Evolutionary conservation across 2,888 invertebrate genomes (phyloP), one percentile per base, ranked within the genome.

Genomic region (Mesodorylaimus sp.): DNA sequence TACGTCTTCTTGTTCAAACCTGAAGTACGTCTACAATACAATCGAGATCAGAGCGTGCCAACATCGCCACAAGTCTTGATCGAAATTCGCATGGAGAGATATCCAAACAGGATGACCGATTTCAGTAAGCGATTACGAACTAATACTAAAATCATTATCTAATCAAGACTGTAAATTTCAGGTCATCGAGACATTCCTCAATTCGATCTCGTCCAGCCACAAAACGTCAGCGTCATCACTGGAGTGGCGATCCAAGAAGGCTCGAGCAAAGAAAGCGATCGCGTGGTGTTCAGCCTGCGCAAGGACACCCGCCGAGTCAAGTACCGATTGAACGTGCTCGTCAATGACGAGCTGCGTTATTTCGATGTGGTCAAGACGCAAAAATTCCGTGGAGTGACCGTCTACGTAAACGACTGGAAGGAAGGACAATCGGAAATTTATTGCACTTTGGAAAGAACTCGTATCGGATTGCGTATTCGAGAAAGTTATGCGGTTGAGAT

Each of bases 1-100:
- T 93, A 82, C 64, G 83, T 84, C 0, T 68, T 91, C 54, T 77
- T 82, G n/a, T 60, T 61, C 48, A 60, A 46, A 25, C 7, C 36
- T 36, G 36, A 36, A 36, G n/a, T 36, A 10, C 36, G 36, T n/a
- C 13, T 10, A 13, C 10, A 13, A n/a, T n/a, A 36, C 36, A 36
- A n/a, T n/a, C n/a, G n/a, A n/a, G n/a, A n/a, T n/a, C n/a, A n/a
- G n/a, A n/a, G n/a, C n/a, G n/a, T n/a, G n/a, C n/a, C n/a, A n/a
- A n/a, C n/a, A n/a, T n/a, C n/a, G n/a, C n/a, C n/a, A n/a, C n/a
- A 7, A 54, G 60, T 65, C 3, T 48, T 57, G 25, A 59, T 65
- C 29, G 63, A 63, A 46, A 54, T 60, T 1, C 53, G 63, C 24
- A 45, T 65, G 28, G 64, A 64, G 51, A 54, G 61, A 37, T 64